Conservation (phyloP, 2,797 vertebrate genomes). For the Myotis vivesi region DNA sequence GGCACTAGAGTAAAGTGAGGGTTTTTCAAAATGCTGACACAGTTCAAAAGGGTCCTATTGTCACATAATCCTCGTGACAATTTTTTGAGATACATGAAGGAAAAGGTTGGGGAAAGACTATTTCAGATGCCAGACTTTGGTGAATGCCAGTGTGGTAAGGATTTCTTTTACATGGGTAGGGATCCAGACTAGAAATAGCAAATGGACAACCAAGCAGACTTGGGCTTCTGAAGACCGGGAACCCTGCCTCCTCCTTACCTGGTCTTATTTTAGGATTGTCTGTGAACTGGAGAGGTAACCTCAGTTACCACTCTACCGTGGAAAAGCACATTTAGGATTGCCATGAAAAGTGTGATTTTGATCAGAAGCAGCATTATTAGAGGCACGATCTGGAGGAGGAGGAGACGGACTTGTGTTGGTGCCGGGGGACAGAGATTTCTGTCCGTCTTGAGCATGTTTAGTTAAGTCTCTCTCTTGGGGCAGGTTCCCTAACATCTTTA, state of each 20-base stretch:
- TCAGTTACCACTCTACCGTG: neutral
- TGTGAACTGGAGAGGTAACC: neutral
- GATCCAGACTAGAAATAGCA: neutral
- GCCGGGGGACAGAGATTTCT: neutral
- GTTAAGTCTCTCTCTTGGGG: neutral
- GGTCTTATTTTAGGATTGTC: neutral
- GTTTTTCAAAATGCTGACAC: too few species aligned
- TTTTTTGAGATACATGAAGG: neutral
- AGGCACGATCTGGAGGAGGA: neutral
- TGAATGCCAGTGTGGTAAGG: neutral
- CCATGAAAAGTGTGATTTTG: neutral
- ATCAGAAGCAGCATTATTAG: neutral
- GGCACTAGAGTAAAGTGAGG: too few species aligned
- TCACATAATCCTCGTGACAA: neutral
- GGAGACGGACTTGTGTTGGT: neutral
- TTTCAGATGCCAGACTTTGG: neutral
- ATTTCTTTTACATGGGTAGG: neutral
- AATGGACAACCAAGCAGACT: neutral
- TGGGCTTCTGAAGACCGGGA: neutral
- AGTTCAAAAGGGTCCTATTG: neutral
- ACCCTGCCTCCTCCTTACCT: neutral
- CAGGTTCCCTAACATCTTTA: neutral
- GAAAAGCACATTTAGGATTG: slow-evolving; percentile 2
- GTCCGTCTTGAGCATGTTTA: neutral
- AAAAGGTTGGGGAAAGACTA: neutral